A percentile compares a stretch with the other conserved stretches of the same genome.
These are phyloP conservation scores for Hemiscyllium ocellatum DNA, from an alignment of 2,113 vertebrate genomes.

Conservation along the genomic window DNA sequence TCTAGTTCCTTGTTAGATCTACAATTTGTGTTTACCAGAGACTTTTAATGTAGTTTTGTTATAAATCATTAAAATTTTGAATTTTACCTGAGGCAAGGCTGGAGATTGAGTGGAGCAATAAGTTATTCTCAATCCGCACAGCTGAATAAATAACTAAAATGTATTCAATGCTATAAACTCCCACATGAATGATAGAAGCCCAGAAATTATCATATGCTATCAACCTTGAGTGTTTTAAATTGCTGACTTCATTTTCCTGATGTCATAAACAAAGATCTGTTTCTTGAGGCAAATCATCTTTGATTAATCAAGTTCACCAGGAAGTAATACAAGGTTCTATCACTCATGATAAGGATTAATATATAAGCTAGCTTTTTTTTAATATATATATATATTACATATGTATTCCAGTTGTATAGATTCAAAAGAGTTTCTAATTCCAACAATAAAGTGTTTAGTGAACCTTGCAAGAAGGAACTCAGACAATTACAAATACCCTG, in stretches of 20 bases:
- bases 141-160: constrained; percentile 10
- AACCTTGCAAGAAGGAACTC: not conserved
- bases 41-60: not conserved
- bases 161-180: not conserved
- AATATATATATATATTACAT: too few relatives aligned
- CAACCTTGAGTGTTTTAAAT: not conserved
- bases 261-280: not conserved
- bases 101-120: not conserved
- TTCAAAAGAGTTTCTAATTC: not conserved
- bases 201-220: not conserved
- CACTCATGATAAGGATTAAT: not conserved
- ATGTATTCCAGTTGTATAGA: not conserved
- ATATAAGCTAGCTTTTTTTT: too few relatives aligned
- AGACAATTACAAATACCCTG: not conserved
- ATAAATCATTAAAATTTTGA: not conserved
- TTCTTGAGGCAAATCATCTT: not conserved
- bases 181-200: not conserved
- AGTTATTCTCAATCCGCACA: not conserved
- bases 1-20: not conserved
- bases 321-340: not conserved
- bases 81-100: not conserved
- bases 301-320: constrained; percentile 4
- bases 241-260: not conserved
- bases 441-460: not conserved
- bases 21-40: not conserved